Percentiles rank a stretch among this genome's conserved stretches.
Conservation (phyloP, 2,113 vertebrate species). For the Drymodes brunneopygia region DNA sequence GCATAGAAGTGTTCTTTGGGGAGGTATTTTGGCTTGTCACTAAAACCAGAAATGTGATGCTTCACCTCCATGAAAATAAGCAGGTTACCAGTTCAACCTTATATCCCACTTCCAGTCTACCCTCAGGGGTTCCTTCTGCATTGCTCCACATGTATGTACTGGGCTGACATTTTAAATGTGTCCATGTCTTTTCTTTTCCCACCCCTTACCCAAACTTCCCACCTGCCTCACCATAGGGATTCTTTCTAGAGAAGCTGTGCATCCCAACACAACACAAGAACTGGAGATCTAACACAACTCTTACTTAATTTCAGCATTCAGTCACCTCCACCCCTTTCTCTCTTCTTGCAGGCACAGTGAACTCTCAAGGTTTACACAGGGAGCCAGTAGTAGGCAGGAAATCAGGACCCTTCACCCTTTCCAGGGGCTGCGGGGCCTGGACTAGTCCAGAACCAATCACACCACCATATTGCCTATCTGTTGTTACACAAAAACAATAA, state of each 20-base stretch:
- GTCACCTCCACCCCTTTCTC: neutral
- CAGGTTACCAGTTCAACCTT: neutral
- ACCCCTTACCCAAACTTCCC: neutral
- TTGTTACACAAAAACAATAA: neutral
- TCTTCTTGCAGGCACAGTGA: neutral
- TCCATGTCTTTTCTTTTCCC: neutral
- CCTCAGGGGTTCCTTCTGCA: neutral
- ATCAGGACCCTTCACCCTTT: neutral
- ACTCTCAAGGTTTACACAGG: neutral
- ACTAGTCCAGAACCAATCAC: neutral
- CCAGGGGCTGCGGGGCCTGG: neutral
- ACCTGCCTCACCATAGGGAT: neutral
- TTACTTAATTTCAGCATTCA: neutral
- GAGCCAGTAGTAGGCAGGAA: neutral
- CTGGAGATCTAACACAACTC: neutral
- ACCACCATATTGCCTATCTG: neutral
- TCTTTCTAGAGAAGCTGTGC: neutral
- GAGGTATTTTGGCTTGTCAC: neutral
- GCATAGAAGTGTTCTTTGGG: neutral
- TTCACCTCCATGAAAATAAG: neutral
- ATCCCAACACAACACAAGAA: neutral
- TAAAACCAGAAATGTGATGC: neutral
- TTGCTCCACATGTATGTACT: neutral
- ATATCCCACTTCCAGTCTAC: neutral
- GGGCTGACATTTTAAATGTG: neutral